phyloP scores from a whole-genome alignment of 2,113 vertebrate species.

The Thermophis baileyi region DNA sequence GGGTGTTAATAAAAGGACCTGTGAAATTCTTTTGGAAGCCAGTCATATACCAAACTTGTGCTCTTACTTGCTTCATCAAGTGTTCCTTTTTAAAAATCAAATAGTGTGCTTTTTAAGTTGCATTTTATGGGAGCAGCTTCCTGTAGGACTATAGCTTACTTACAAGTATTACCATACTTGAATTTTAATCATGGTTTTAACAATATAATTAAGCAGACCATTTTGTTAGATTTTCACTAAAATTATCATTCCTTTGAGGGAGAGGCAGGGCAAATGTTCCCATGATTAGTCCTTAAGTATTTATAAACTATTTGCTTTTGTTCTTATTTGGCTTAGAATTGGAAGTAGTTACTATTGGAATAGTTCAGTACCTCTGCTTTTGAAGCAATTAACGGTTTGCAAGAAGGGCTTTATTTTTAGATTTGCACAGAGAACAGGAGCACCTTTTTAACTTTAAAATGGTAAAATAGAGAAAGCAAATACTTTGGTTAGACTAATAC shows the following conservation, averaged over 20 bases:
- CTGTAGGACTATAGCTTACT: slow-evolving; percentile 72
- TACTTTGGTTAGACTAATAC: slow-evolving; percentile 49
- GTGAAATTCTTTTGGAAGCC: slow-evolving; percentile 66
- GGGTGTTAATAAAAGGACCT: slow-evolving; percentile 55
- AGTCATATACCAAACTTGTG: slow-evolving; percentile 84
- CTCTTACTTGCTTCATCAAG: slow-evolving; percentile 84
- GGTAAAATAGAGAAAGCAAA: slow-evolving; percentile 41
- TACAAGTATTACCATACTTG: slow-evolving; percentile 76
- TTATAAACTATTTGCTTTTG: not conserved
- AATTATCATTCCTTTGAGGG: slow-evolving; percentile 73
- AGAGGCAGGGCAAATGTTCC: slow-evolving; percentile 66
- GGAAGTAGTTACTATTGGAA: slow-evolving; percentile 68
- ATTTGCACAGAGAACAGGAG: slow-evolving; percentile 72
- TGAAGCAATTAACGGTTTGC: slow-evolving; percentile 70
- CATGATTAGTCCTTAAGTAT: slow-evolving; percentile 52
- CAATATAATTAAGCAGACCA: slow-evolving; percentile 65
- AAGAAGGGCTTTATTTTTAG: slow-evolving; percentile 67
- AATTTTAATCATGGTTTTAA: slow-evolving; percentile 83
- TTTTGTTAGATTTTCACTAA: slow-evolving; percentile 67
- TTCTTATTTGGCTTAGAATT: slow-evolving; percentile 15
- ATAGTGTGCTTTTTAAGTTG: slow-evolving; percentile 72
- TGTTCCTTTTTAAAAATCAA: slow-evolving; percentile 80
- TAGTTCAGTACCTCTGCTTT: slow-evolving; percentile 74
- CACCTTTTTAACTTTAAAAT: slow-evolving; percentile 63
- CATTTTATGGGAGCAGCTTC: slow-evolving; percentile 73